These are phyloP conservation scores for Neelides sp. DNA, from an alignment of 1,140 invertebrate genomes.

Conservation along the genomic window DNA sequence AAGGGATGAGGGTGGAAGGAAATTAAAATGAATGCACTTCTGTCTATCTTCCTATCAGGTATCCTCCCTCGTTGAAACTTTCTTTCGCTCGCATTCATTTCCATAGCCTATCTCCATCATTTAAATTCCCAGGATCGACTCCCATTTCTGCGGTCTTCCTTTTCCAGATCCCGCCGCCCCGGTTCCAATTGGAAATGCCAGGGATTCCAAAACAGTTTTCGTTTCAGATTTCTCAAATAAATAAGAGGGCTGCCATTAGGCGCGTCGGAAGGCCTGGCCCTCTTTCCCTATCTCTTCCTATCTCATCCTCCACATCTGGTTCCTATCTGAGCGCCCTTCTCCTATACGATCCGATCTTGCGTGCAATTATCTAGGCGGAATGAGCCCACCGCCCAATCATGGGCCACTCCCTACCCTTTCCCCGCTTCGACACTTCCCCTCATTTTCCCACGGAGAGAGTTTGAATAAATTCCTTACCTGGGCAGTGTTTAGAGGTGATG, in stretches of 20 bases:
- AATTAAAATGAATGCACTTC: constrained; percentile 13
- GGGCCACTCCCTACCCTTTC: neutral
- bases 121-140: no score
- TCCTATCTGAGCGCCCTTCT: constrained; percentile 15
- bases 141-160: no score
- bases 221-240: no score
- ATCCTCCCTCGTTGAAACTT: neutral
- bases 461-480: no score
- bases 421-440: neutral
- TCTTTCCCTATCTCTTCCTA: constrained; percentile 17
- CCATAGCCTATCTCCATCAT: constrained; percentile 1
- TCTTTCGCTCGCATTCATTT: no score
- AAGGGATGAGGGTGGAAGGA: constrained; percentile 6
- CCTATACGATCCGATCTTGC: constrained; percentile 23
- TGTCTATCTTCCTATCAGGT: neutral
- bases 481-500: constrained; percentile 57
- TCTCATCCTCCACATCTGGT: constrained; percentile 26
- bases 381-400: neutral
- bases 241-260: no score
- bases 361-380: constrained; percentile 13
- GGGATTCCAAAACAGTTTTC: no score
- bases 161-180: no score
- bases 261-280: no score
- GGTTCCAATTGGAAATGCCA: no score
- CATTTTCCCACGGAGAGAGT: no score